Base-by-base conservation (phyloP, 2,888 invertebrate species). In the Coelinius sp. region DNA sequence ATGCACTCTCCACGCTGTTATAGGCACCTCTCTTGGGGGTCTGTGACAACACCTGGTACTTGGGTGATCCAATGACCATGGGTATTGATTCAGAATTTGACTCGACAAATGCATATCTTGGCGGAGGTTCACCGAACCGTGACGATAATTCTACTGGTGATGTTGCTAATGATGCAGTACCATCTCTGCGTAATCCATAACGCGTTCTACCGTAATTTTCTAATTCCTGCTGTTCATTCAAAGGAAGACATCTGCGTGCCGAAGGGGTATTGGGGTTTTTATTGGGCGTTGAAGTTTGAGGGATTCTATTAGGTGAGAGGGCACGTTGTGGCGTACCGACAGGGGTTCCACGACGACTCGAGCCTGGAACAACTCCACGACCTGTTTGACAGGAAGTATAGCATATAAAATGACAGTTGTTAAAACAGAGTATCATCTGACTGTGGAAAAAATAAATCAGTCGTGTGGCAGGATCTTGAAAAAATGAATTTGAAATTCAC, bases 1-100 rank as follows among this genome's bases (percentile, higher is more conserved):
- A 88, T n/a, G 87, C 87, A 70, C 84, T 85, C 66, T 88, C 87
- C n/a, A 86, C 85, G 72, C 81, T 85, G 59, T 83, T 81, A 52
- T 84, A 85, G 5, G 59, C 71, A 38, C 44, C 68, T 35, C 75
- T 73, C 64, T 74, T 76, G 8, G 75, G 74, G 12, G 41, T 63
- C 10, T 75, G 49, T 1, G 78, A 70, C 35, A 84, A 76, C 25
- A 86, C 80, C 59, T 86, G 86, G 77, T 86, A 86, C 63, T 83
- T 82, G 1, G 85, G 83, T 7, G 86, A 84, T 67, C 80, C 81
- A 24, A 82, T 77, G 52, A 86, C 82, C 82, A 86, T 83, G 31
- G 84, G 84, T 79, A 83, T 81, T 7, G 84, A 83, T 53, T 85
- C 86, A 8, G 77, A 77, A 1, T 79, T 80, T 22, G 79, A 82